Evolutionary conservation across 2,113 vertebrate genomes (phyloP).

Genomic region (Tachycineta bicolor): DNA sequence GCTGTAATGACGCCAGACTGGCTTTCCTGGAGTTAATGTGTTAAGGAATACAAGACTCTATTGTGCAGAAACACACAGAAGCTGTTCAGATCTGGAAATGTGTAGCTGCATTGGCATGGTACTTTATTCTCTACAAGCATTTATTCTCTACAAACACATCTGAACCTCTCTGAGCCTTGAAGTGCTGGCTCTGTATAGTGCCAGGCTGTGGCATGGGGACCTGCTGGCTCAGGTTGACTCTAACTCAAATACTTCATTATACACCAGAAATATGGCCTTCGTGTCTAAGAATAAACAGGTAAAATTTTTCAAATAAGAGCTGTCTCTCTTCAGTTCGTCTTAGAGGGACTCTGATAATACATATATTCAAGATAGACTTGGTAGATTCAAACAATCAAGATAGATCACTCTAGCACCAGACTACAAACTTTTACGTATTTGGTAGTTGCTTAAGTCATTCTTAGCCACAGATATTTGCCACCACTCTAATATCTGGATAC

Average conservation of each 20-base stretch:
- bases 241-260: background rate
- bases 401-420: background rate
- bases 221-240: background rate
- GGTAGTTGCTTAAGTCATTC: background rate
- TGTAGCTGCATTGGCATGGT: background rate
- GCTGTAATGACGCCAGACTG: background rate
- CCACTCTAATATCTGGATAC: background rate
- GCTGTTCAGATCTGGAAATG: background rate
- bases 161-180: background rate
- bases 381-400: background rate
- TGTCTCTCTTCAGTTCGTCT: background rate
- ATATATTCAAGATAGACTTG: background rate
- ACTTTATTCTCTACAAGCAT: background rate
- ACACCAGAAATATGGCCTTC: background rate
- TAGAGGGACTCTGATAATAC: background rate
- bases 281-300: background rate
- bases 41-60: background rate
- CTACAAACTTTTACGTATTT: background rate
- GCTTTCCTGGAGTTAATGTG: background rate
- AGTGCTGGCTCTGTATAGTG: background rate
- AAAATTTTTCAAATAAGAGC: background rate
- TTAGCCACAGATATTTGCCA: background rate
- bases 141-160: background rate
- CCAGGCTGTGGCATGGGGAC: background rate
- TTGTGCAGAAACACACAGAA: background rate